Conservation (phyloP, 2,797 vertebrate genomes). For the Spatula versicolor region DNA sequence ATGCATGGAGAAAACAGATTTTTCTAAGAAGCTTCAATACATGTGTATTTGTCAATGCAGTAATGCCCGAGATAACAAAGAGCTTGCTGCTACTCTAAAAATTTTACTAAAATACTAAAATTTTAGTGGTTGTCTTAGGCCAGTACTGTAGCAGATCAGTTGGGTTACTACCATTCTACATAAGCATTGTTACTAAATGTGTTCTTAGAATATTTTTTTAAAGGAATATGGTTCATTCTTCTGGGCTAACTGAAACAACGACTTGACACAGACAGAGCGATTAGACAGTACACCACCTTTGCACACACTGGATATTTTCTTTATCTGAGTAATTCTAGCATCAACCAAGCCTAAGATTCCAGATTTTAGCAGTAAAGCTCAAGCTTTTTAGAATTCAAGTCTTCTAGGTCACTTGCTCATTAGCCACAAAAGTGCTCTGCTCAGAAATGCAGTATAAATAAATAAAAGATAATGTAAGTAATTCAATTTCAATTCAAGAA, state of each 20-base stretch:
- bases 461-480: not conserved
- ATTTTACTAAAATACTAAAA: not conserved
- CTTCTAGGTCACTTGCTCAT: not conserved
- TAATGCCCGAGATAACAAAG: not conserved
- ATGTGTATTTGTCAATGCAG: not conserved
- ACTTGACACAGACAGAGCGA: not conserved
- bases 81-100: not conserved
- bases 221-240: not conserved
- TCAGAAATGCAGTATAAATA: conserved; percentile 1
- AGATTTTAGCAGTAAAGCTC: not conserved
- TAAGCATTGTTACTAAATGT: not conserved
- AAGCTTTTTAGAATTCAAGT: not conserved
- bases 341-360: not conserved
- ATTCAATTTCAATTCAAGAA: conserved; percentile 16
- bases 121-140: not conserved
- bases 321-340: not conserved
- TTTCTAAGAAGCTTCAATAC: not conserved
- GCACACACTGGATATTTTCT: not conserved
- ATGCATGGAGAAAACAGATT: not conserved
- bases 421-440: not conserved
- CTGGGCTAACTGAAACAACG: not conserved
- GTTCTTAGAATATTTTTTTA: not conserved
- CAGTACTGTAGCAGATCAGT: not conserved
- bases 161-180: not conserved
- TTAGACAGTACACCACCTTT: not conserved